Percentiles rank a stretch among this genome's conserved stretches.
Conservation (phyloP, 2,888 invertebrate genomes). For the Odontocolon sp. region DNA sequence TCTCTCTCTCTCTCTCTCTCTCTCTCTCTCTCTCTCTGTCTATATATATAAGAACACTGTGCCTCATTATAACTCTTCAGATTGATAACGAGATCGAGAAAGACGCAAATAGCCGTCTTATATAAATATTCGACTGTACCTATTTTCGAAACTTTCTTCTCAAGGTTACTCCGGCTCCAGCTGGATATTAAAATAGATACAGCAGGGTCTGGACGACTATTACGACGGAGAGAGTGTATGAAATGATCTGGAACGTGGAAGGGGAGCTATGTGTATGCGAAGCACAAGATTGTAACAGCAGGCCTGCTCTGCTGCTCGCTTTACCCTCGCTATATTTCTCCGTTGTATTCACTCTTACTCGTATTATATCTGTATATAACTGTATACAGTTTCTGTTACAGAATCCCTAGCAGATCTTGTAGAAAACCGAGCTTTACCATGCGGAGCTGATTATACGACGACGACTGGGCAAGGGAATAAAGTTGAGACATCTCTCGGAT, state of each 20-base stretch:
- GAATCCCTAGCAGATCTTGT: too few species aligned
- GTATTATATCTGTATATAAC: constrained; percentile 1
- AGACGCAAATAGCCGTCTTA: too few species aligned
- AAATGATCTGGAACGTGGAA: not conserved
- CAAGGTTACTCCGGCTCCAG: not conserved
- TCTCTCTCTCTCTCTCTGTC: too few species aligned
- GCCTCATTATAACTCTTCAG: too few species aligned
- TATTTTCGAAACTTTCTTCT: constrained; percentile 5
- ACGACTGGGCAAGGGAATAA: constrained; percentile 46
- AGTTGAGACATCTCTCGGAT: constrained; percentile 44
- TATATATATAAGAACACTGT: too few species aligned
- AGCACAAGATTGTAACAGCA: constrained; percentile 15
- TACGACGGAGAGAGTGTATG: constrained; percentile 5
- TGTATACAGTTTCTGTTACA: too few species aligned
- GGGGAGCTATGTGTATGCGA: not conserved
- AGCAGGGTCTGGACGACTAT: not conserved
- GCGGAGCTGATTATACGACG: too few species aligned
- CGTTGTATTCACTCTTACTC: not conserved
- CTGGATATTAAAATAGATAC: constrained; percentile 6
- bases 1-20: too few species aligned
- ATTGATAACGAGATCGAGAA: too few species aligned
- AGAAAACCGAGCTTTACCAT: too few species aligned
- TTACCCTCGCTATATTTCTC: constrained; percentile 1
- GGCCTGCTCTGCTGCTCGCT: not conserved
- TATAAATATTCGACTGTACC: too few species aligned